Evolutionary conservation across 2,797 vertebrate genomes (phyloP), one percentile per base, ranked within the genome.

Genomic region (Hephaestus fuliginosus): DNA sequence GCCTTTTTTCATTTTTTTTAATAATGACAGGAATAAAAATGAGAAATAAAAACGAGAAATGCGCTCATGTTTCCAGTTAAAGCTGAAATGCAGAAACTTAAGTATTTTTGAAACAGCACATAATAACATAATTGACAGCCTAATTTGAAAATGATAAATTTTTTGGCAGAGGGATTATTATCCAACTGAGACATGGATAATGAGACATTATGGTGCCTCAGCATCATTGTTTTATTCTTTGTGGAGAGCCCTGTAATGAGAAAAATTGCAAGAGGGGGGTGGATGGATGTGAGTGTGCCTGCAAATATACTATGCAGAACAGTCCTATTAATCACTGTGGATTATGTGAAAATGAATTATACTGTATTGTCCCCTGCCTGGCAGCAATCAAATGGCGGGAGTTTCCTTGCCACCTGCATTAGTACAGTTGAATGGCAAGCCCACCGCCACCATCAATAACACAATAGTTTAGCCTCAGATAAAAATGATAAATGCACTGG

Each of bases 401-500:
- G 79, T 88, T 88, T 86, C 81, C 72, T 83, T 56, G n/a, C 80
- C 86, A 85, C 85, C 80, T 87, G 83, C 78, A 73, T 86, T 82
- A 80, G 28, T 63, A 68, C 75, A 84, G 81, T 78, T 91, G 91
- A 92, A 84, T 81, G 85, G 80, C 81, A 85, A 81, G 78, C 82
- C 56, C 36, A 58, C 75, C 71, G 80, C 80, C 58, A 13, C 78
- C 88, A 91, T 93, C 88, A 91, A 93, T 93, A 90, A 91, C 88
- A 86, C 84, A 91, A 91, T 89, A 88, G 90, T 92, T 92, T 91
- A 86, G 82, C 85, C 85, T 86, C 82, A 89, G 82, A 90, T 88
- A 85, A 88, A 90, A 91, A 89, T 90, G 89, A 92, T 86, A 64
- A 88, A 92, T 91, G 74, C 52, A 86, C 78, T 78, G 63, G 86